These are phyloP conservation scores for Cyclophora albipunctata DNA, from an alignment of 2,888 invertebrate species.

Conservation along the genomic window DNA sequence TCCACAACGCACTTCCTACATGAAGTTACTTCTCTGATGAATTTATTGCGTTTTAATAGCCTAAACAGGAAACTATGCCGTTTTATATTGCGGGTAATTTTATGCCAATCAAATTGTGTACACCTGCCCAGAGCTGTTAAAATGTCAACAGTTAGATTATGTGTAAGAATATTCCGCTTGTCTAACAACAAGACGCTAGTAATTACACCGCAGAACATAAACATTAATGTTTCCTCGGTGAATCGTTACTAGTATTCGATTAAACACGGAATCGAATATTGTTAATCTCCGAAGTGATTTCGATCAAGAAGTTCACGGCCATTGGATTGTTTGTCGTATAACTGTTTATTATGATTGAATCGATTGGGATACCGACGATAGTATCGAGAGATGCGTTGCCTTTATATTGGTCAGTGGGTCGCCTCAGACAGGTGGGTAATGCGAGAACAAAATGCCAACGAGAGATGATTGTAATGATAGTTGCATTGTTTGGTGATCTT, in stretches of 20 bases:
- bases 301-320: slow-evolving; percentile 45
- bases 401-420: slow-evolving; percentile 52
- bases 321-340: slow-evolving; percentile 29
- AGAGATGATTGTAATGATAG: slow-evolving; percentile 23
- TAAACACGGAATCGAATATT: slow-evolving; percentile 22
- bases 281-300: slow-evolving; percentile 31
- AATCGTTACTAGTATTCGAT: slow-evolving; percentile 10
- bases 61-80: slow-evolving; percentile 41
- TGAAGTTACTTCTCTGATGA: slow-evolving; percentile 22
- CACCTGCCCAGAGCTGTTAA: slow-evolving; percentile 14
- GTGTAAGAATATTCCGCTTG: slow-evolving; percentile 13
- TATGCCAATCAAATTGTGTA: slow-evolving; percentile 35
- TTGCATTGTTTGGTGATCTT: slow-evolving; percentile 33
- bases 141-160: slow-evolving; percentile 19
- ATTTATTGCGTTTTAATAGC: slow-evolving; percentile 55
- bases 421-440: slow-evolving; percentile 47
- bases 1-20: slow-evolving; percentile 31
- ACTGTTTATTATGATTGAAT: slow-evolving; percentile 43
- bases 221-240: not conserved
- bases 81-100: slow-evolving; percentile 39
- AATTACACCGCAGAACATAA: not conserved
- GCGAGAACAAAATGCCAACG: slow-evolving; percentile 30
- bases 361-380: slow-evolving; percentile 41
- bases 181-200: slow-evolving; percentile 3
- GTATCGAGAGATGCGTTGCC: slow-evolving; percentile 38